These are phyloP conservation scores for Podarcis muralis DNA, from an alignment of 2,113 vertebrate species.

Conservation along the genomic window DNA sequence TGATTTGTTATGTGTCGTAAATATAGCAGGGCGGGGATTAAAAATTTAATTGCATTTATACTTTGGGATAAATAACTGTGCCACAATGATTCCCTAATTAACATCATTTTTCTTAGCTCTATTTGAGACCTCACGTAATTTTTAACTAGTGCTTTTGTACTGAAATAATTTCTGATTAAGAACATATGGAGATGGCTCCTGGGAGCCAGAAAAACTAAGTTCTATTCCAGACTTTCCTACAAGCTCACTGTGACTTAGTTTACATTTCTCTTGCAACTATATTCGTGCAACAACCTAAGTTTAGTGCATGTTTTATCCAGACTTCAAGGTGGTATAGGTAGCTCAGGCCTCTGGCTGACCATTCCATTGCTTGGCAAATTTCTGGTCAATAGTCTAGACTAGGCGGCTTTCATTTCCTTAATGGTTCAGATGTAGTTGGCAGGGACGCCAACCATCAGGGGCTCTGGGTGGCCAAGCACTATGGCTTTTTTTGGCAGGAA, in stretches of 20 bases:
- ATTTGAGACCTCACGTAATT: slow-evolving; percentile 40
- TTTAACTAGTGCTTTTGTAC: slow-evolving; percentile 43
- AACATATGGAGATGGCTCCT: not conserved
- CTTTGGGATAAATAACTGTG: not conserved
- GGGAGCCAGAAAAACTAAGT: not conserved
- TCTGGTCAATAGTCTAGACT: not conserved
- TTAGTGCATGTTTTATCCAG: too few species aligned
- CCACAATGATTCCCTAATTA: slow-evolving; percentile 45
- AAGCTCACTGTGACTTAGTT: not conserved
- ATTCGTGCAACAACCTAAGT: not conserved
- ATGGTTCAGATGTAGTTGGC: not conserved
- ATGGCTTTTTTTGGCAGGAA: not conserved
- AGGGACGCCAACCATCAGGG: too few species aligned
- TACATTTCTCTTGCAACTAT: not conserved
- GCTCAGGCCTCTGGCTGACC: not conserved
- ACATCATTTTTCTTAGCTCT: slow-evolving; percentile 45
- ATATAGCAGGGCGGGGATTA: not conserved
- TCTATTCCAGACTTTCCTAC: not conserved
- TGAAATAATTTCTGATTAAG: slow-evolving; percentile 51
- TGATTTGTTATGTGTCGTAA: not conserved
- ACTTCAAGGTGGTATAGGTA: not conserved
- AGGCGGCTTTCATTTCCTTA: not conserved
- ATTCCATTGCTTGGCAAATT: not conserved
- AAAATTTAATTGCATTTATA: not conserved
- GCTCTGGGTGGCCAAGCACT: not conserved